Percentiles rank a stretch among this genome's conserved stretches.
These are phyloP conservation scores for Leucophenga montana DNA, from an alignment of 2,888 invertebrate species.

Conservation along the genomic window DNA sequence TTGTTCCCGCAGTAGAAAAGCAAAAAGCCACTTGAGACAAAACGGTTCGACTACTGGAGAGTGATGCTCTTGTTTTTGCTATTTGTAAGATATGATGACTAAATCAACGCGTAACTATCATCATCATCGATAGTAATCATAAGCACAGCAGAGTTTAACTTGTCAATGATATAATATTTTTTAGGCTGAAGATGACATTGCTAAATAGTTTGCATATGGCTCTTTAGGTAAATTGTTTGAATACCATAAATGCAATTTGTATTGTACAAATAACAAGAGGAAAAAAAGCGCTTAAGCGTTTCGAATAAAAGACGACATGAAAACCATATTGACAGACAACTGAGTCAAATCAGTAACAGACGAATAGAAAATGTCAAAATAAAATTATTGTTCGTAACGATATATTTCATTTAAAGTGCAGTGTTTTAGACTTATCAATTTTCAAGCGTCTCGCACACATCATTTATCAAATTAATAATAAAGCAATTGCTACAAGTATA, in stretches of 20 bases:
- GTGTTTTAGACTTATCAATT: too few species aligned
- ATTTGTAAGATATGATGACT: neutral
- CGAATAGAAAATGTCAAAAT: conserved; percentile 67
- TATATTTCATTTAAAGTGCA: too few species aligned
- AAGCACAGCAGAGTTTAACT: too few species aligned
- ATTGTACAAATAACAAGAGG: neutral
- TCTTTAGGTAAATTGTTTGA: neutral
- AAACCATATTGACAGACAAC: conserved; percentile 26
- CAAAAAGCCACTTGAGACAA: conserved; percentile 51
- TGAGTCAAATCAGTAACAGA: conserved; percentile 33
- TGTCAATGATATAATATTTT: neutral
- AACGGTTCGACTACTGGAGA: conserved; percentile 33
- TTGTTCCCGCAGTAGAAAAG: neutral
- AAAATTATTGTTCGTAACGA: too few species aligned
- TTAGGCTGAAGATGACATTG: conserved; percentile 27
- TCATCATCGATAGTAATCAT: neutral
- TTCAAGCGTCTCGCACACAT: too few species aligned
- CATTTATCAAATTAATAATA: too few species aligned
- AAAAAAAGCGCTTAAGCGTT: too few species aligned
- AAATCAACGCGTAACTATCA: neutral
- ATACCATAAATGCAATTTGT: neutral
- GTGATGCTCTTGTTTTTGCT: too few species aligned
- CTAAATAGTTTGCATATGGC: conserved; percentile 24
- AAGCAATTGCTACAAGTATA: too few species aligned
- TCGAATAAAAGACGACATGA: conserved; percentile 17